Conservation (phyloP, 2,113 vertebrate genomes). For the Balaeniceps rex region DNA sequence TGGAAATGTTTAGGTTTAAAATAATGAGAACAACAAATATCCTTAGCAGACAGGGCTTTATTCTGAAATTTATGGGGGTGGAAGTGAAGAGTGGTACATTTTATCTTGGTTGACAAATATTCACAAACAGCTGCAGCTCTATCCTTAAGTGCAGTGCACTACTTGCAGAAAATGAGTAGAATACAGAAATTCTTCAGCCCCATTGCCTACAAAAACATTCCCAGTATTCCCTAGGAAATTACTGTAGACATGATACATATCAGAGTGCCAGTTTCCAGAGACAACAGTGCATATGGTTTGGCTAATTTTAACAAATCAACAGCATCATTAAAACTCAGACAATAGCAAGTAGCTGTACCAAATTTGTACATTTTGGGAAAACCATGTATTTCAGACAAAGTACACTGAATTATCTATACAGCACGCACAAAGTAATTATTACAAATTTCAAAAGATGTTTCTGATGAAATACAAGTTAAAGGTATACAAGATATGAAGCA, state of each 20-base stretch:
- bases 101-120: not conserved
- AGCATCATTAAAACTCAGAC: not conserved
- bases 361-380: not conserved
- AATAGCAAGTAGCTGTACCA: not conserved
- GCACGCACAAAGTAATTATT: not conserved
- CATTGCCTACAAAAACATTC: not conserved
- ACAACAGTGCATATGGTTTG: not conserved
- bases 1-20: not conserved
- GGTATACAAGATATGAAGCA: not conserved
- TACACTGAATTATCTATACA: not conserved
- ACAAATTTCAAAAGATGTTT: not conserved
- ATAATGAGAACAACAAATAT: not conserved
- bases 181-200: not conserved
- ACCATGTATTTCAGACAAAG: rapidly evolving
- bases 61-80: not conserved
- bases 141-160: not conserved
- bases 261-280: not conserved
- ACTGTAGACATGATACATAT: not conserved
- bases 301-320: not conserved
- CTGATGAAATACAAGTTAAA: not conserved
- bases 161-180: not conserved
- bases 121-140: not conserved
- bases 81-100: not conserved
- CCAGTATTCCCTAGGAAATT: not conserved
- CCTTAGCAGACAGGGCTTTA: not conserved